These are phyloP conservation scores for Ellobius talpinus DNA, from an alignment of 2,113 vertebrate genomes.

Conservation along the genomic window DNA sequence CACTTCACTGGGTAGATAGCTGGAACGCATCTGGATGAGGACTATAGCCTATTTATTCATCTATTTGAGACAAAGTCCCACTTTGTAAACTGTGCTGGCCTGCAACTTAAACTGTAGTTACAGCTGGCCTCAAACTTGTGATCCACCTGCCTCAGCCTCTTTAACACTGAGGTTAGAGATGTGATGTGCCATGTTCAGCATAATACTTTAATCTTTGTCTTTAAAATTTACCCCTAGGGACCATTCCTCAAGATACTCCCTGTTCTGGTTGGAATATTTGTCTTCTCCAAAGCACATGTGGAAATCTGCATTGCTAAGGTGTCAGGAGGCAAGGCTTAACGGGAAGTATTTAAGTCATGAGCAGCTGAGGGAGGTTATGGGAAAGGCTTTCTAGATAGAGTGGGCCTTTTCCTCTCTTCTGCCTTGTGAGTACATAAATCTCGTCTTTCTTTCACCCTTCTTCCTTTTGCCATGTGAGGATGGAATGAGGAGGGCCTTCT, in stretches of 20 bases:
- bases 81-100: not conserved
- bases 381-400: not conserved
- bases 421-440: not conserved
- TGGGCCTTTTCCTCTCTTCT: not conserved
- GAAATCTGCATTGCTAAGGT: not conserved
- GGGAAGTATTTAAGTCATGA: not conserved
- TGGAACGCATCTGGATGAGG: not conserved
- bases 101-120: not conserved
- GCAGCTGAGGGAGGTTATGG: not conserved
- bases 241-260: not conserved
- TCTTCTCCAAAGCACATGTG: not conserved
- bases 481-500: not conserved
- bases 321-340: not conserved
- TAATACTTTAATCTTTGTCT: no score
- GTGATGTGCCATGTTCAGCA: not conserved
- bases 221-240: not conserved
- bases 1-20: not conserved
- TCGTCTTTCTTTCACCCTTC: not conserved
- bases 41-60: not conserved
- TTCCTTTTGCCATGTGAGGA: not conserved
- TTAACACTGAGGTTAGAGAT: not conserved
- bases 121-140: not conserved
- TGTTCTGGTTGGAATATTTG: not conserved
- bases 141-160: not conserved
- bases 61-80: not conserved